Conservation (phyloP, 2,113 vertebrate genomes). For the Rissa tridactyla region DNA sequence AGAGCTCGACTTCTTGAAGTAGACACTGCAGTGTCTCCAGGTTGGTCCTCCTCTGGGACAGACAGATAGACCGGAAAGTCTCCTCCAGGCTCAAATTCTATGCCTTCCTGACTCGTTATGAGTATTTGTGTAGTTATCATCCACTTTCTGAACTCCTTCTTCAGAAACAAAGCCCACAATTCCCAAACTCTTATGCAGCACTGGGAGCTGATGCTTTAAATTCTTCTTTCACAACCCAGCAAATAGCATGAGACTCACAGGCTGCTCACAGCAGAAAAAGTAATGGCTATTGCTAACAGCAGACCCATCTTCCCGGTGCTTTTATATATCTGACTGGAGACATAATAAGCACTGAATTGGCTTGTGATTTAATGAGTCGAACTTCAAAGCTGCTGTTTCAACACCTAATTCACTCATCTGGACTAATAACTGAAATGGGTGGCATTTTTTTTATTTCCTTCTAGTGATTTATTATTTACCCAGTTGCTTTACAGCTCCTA, state of each 20-base stretch:
- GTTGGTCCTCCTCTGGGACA: not conserved
- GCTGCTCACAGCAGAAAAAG: not conserved
- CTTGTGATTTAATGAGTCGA: constrained; percentile 46
- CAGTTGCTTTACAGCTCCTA: constrained; percentile 42
- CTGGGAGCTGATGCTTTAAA: not conserved
- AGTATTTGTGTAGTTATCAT: not conserved
- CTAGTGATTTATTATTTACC: constrained; percentile 46
- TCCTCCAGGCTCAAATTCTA: not conserved
- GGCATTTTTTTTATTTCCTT: not conserved
- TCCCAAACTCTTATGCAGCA: not conserved
- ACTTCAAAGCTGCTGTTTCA: constrained; percentile 47
- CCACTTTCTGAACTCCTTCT: not conserved
- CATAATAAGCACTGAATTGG: constrained; percentile 38
- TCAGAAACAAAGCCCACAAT: not conserved
- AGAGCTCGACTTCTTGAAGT: not conserved
- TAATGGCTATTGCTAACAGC: not conserved
- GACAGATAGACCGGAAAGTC: not conserved
- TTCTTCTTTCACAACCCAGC: not conserved
- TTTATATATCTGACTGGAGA: constrained; percentile 39
- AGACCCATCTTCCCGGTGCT: not conserved
- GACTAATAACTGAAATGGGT: constrained; percentile 48
- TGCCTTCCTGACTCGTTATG: not conserved
- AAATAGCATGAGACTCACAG: not conserved
- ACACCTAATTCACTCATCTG: constrained; percentile 60
- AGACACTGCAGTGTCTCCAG: not conserved